Evolutionary conservation across 1,140 invertebrate genomes (phyloP).

Genomic region (Eciton burchellii): DNA sequence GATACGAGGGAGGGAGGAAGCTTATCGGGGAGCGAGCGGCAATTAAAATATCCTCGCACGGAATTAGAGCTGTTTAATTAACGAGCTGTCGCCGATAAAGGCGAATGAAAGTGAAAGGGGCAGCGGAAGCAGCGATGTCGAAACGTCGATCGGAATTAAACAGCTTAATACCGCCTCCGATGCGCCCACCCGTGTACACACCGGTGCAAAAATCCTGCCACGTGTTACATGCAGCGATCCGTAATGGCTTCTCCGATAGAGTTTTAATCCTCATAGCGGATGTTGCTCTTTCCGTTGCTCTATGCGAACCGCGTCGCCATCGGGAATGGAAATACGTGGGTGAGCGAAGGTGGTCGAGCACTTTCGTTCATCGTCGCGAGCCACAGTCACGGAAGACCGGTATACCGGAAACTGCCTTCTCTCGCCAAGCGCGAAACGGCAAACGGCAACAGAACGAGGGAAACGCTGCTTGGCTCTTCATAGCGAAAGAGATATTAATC

Average conservation of each 20-base stretch:
- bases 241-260: neutral
- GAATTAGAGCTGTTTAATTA: slow-evolving; percentile 49
- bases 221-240: neutral
- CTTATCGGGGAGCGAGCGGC: slow-evolving; percentile 16
- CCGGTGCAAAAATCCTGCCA: neutral
- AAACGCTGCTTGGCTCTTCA: neutral
- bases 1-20: slow-evolving; percentile 1
- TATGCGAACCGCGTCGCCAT: neutral
- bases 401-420: neutral
- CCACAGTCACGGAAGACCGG: no score
- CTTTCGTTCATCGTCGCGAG: slow-evolving; percentile 36
- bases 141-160: slow-evolving; percentile 56
- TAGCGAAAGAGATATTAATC: neutral
- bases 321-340: slow-evolving; percentile 57
- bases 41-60: slow-evolving; percentile 20
- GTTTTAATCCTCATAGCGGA: neutral
- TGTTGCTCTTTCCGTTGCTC: neutral
- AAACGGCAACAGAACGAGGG: neutral
- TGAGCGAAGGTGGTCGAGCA: slow-evolving; percentile 45
- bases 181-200: slow-evolving; percentile 36
- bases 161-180: slow-evolving; percentile 41
- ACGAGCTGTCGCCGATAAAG: slow-evolving; percentile 38
- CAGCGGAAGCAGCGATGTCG: slow-evolving; percentile 56
- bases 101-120: slow-evolving; percentile 54
- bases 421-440: neutral